Base-by-base conservation (phyloP, 2,113 vertebrate genomes). In the Semnopithecus entellus region DNA sequence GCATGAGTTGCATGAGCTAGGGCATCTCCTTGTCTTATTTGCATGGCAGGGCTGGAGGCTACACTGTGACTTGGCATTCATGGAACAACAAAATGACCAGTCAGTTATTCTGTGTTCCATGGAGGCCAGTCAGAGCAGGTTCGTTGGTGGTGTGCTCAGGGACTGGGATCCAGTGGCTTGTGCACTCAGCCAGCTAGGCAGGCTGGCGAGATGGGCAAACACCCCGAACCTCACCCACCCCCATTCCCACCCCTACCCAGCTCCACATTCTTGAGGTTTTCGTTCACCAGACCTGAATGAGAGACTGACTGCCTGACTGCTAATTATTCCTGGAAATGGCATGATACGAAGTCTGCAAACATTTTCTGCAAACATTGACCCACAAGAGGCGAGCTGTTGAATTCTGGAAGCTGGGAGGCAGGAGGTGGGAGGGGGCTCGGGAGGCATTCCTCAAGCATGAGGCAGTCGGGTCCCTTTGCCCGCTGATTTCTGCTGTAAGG, bases 391-490 rank as follows among this genome's bases (percentile, higher is more conserved):
- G 2, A 97, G 96, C 96, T 97, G 94, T 96, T 97, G 92, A 95
- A 83, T 97, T 97, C 97, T 97, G 96, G 94, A 96, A 98, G 97
- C 96, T 87, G 93, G 90, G 96, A 95, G 91, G 93, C 90, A 96
- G 88, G 95, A 90, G 89, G 87, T 93, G 84, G 97, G 97, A 95
- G 95, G 96, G 96, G 89, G 90, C 66, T 92, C 1, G 4, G 64
- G 90, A 96, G 90, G 92, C 98, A 97, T 98, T 98, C 97, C 96
- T 98, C 70, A 95, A 73, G 96, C 97, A 97, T 98, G 97, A 98
- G 96, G 95, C 90, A 96, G 83, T 92, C 20, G 38, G 86, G 92
- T 87, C 96, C 92, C 87, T 88, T 90, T 73, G 95, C 94, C 73
- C 90, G 83, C 90, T 92, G 81, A 95, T 94, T 90, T 84, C 90